Percentiles rank a stretch among this genome's conserved stretches.
Evolutionary conservation across 1,140 invertebrate species (phyloP).

Genomic region (Leptonema lineaticorne): DNA sequence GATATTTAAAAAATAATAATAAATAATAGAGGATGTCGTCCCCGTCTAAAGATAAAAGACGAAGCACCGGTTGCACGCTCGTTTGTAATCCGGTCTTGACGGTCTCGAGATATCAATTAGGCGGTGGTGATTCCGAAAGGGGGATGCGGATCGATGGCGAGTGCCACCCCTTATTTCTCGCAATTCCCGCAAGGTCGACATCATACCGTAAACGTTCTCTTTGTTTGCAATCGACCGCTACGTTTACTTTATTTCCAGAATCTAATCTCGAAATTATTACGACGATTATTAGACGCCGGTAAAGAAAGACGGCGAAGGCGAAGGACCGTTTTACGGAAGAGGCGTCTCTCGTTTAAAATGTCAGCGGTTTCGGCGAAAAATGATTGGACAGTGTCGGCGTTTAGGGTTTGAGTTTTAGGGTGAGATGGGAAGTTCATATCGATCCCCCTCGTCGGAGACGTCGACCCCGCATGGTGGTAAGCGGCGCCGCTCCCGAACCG

Average conservation of each 20-base stretch:
- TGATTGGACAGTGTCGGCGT: neutral
- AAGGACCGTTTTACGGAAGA: neutral
- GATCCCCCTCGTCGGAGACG: neutral
- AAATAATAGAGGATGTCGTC: no score
- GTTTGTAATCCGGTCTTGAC: neutral
- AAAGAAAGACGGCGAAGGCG: neutral
- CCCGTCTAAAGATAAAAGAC: no score
- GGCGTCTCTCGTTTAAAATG: neutral
- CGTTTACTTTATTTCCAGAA: no score
- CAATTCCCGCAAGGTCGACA: neutral
- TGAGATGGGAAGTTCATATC: neutral
- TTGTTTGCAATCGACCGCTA: neutral
- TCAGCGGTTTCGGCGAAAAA: neutral
- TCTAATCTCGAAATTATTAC: neutral
- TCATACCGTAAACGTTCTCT: neutral
- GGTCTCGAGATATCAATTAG: neutral
- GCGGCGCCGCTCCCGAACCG: slow-evolving; percentile 7
- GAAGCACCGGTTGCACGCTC: neutral
- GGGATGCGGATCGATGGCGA: slow-evolving; percentile 9
- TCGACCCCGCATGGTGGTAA: slow-evolving; percentile 6
- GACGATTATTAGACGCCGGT: neutral
- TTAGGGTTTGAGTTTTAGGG: neutral
- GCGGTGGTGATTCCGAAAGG: neutral
- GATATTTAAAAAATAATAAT: no score
- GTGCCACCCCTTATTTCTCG: neutral